Evolutionary conservation across 2,888 invertebrate genomes (phyloP), one percentile per base, ranked within the genome.

Genomic region (Cremastinae sp.): DNA sequence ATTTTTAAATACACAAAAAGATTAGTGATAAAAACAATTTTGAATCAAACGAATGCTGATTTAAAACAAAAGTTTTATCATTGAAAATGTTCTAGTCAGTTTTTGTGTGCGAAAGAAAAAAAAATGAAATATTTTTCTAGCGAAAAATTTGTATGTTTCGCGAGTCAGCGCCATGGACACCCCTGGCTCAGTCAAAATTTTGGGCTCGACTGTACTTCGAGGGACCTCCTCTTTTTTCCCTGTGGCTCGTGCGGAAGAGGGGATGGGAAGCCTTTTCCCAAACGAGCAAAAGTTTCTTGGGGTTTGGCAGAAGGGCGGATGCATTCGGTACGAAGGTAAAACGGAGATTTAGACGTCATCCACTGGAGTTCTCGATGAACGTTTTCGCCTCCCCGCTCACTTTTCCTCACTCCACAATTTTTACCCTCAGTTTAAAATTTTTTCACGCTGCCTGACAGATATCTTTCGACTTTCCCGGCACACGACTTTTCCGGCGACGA

Each of bases 301-400:
- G 83, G 83, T 79, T 49, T 12, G 81, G 83, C 82, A 81, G 84
- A 87, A 87, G 88, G 88, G 89, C 88, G 89, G 89, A 83, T 86
- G 85, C 85, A 86, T 84, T 84, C 81, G 84, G 85, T 82, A 81
- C 83, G 85, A 84, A 87, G 84, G 84, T 85, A 76, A 84, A 84
- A 83, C 84, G 86, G 84, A 85, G 85, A 89, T 90, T 88, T 87
- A 89, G 88, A 89, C 86, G 84, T 90, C 89, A 89, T 88, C 86
- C 88, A 86, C 85, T 85, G 87, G 86, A 85, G 83, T 83, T 83
- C 84, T 83, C 82, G 77, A 28, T 3, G 28, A 78, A 34, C 18
- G 20, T 56, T 83, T 84, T 73, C 81, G 75, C 76, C 71, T 72
- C 51, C 69, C 22, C 62, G 68, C 70, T 68, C 75, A 79, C 47